Base-by-base conservation (phyloP, 2,797 vertebrate species). In the Pristis pectinata region DNA sequence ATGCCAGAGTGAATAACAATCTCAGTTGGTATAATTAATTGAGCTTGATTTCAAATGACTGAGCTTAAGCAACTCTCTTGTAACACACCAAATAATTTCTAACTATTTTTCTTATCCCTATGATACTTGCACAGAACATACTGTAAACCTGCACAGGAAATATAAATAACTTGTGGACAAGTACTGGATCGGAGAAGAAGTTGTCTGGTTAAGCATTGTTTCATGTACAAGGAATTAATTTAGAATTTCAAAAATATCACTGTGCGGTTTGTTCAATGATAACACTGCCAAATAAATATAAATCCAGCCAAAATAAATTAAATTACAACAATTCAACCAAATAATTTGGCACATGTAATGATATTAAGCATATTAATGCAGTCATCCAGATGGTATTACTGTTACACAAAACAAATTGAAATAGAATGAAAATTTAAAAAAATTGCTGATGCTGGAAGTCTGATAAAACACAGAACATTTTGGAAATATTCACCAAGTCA, bases 381-480 rank as follows among this genome's bases (percentile, higher is more conserved):
- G 91, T n/a, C 22, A 93, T 70, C 91, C 61, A 93, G 91, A 93
- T 93, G 91, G 61, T 72, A 72, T 93, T 93, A 44, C 64, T 70
- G 64, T 70, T 87, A n/a, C 34, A 59, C 30, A n/a, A 19, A 59
- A 87, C 8, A 59, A 87, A 83, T 49, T 24, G 15, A 10, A 64
- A 10, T 10, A 64, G 79, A 79, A 37, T 3, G 4, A 30, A 4
- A 79, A 3, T 2, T 30, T 76, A 79, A 79, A 79, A 9, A 64
- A n/a, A n/a, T n/a, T n/a, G n/a, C n/a, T 10, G 15, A 15, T 10
- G 7, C 61, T 64, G 7, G 6, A 79, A 79, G 13, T 79, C 0
- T 1, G 15, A 64, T 64, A 64, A 64, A 64, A 64, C 6, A 61
- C 59, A 6, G 13, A 7, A 13, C 61, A 61, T 10, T 64, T 15